phyloP scores from a whole-genome alignment of 2,113 vertebrate species.

The Megaptera novaeangliae region DNA sequence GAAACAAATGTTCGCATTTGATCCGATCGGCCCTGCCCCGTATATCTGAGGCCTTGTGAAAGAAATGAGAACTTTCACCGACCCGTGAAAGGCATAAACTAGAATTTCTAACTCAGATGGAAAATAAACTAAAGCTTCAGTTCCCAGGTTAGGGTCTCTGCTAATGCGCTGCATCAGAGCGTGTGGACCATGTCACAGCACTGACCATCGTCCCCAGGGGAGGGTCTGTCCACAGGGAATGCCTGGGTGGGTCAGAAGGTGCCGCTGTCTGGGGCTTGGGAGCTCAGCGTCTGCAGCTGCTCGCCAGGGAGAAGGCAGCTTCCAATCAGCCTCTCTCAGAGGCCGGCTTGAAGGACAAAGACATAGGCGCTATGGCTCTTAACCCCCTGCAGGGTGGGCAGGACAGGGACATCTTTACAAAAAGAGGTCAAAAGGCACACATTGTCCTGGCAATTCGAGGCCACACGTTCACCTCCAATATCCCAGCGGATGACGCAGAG shows the following conservation, averaged over 20 bases:
- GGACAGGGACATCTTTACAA: not conserved
- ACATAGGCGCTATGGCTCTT: accelerated
- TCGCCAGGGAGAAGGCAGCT: accelerated
- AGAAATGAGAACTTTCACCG: not conserved
- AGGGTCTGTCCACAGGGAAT: accelerated
- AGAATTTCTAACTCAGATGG: not conserved
- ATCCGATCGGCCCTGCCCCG: accelerated
- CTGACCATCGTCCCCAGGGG: accelerated
- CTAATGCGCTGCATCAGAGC: accelerated
- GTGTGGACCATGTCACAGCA: accelerated
- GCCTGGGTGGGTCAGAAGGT: accelerated
- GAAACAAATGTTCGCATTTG: not conserved
- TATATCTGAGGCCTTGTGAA: not conserved
- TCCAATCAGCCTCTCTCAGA: accelerated
- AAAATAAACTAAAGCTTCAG: too few relatives aligned
- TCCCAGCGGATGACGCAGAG: accelerated
- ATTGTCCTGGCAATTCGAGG: not conserved
- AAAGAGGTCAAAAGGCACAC: not conserved
- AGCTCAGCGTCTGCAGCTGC: not conserved
- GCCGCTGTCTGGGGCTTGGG: accelerated
- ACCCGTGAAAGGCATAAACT: not conserved
- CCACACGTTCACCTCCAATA: not conserved
- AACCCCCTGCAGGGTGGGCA: too few relatives aligned
- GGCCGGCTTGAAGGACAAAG: not conserved
- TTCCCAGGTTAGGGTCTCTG: not conserved